These are phyloP conservation scores for Endomychus coccineus DNA, from an alignment of 2,888 invertebrate genomes.

Conservation along the genomic window DNA sequence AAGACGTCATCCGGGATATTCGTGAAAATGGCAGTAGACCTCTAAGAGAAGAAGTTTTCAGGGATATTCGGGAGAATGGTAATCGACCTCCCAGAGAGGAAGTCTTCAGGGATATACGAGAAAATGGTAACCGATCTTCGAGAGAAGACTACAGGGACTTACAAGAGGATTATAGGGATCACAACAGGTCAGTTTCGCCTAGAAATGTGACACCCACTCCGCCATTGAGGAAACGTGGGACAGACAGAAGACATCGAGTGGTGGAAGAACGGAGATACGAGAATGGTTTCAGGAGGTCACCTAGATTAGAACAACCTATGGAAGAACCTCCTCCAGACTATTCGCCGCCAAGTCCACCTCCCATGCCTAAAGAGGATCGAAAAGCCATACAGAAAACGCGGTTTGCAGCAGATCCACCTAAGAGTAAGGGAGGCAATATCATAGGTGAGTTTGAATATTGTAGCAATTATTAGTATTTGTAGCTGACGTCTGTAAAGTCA, in stretches of 20 bases:
- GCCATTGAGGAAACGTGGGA: slow-evolving; percentile 56
- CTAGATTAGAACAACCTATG: slow-evolving; percentile 34
- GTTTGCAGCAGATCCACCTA: slow-evolving; percentile 50
- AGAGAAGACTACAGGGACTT: slow-evolving; percentile 12
- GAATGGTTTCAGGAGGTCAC: slow-evolving; percentile 11
- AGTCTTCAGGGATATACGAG: slow-evolving; percentile 1
- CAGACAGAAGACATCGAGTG: slow-evolving; percentile 9
- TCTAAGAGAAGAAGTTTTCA: too few relatives aligned
- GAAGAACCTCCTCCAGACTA: slow-evolving; percentile 66
- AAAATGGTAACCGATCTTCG: slow-evolving; percentile 4
- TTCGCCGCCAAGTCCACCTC: slow-evolving; percentile 45
- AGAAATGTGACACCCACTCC: slow-evolving; percentile 51
- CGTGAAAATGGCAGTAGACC: too few relatives aligned
- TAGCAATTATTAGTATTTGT: too few relatives aligned
- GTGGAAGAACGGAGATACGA: slow-evolving; percentile 11
- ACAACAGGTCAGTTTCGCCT: slow-evolving; percentile 8
- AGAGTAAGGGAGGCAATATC: slow-evolving; percentile 41
- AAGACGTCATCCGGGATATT: too few relatives aligned
- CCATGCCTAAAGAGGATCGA: slow-evolving; percentile 34
- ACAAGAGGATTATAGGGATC: slow-evolving; percentile 8
- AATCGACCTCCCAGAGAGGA: not conserved
- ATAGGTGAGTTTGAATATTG: slow-evolving; percentile 37
- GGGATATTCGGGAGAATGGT: too few relatives aligned
- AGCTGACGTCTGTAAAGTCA: too few relatives aligned
- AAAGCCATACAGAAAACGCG: slow-evolving; percentile 66